These are phyloP conservation scores for Plagiodera versicolora DNA, from an alignment of 2,888 invertebrate species.

Conservation along the genomic window DNA sequence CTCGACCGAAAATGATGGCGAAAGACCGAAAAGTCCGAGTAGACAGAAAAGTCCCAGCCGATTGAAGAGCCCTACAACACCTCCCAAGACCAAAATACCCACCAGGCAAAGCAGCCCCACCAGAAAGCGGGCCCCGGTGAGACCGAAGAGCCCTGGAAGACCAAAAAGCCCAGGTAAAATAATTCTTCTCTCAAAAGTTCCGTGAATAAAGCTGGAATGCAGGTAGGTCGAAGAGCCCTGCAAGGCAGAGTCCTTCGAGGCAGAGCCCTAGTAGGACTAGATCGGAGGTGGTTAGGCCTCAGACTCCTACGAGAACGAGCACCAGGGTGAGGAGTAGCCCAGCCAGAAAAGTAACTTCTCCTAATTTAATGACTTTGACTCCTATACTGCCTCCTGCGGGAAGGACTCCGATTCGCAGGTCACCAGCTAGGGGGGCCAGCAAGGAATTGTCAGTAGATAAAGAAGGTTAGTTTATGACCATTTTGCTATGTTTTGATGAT, in stretches of 20 bases:
- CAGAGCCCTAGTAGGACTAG: conserved; percentile 22
- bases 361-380: conserved; percentile 28
- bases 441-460: conserved; percentile 31
- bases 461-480: conserved; percentile 25
- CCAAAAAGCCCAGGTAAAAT: conserved; percentile 33
- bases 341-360: conserved; percentile 26
- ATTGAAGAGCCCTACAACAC: conserved; percentile 22
- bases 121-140: conserved; percentile 27
- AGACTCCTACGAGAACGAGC: conserved; percentile 23
- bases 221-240: conserved; percentile 26
- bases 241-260: conserved; percentile 20
- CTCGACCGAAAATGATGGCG: not conserved
- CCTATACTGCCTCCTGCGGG: conserved; percentile 33
- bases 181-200: too few species aligned
- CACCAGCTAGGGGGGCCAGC: conserved; percentile 27
- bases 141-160: conserved; percentile 26
- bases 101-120: conserved; percentile 25
- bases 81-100: conserved; percentile 2
- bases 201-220: conserved; percentile 46
- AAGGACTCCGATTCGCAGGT: conserved; percentile 35
- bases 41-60: conserved; percentile 24
- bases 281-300: conserved; percentile 27
- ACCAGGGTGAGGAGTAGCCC: conserved; percentile 28
- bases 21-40: conserved; percentile 29
- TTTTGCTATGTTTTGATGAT: too few species aligned